These are phyloP conservation scores for Leucoma salicis DNA, from an alignment of 2,888 invertebrate species.

Conservation along the genomic window DNA sequence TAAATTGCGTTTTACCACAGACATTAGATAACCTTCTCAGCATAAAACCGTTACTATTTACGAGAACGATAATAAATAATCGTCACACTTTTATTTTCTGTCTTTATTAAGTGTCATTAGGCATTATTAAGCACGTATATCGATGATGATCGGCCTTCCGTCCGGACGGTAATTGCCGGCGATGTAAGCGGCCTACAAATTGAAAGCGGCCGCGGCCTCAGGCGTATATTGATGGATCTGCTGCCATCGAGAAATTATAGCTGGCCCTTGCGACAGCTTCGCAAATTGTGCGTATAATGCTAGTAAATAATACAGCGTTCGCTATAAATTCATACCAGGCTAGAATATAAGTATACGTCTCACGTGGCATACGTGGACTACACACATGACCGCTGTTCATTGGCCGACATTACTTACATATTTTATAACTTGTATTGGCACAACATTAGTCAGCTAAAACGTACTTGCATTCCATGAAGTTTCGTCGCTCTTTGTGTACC, in stretches of 20 bases:
- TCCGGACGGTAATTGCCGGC: slow-evolving; percentile 74
- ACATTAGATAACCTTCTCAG: slow-evolving; percentile 24
- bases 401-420: slow-evolving; percentile 11
- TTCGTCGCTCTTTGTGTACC: slow-evolving; percentile 63
- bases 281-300: slow-evolving; percentile 82
- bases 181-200: slow-evolving; percentile 80
- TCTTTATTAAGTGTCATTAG: slow-evolving; percentile 81
- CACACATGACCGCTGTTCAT: slow-evolving; percentile 22
- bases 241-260: slow-evolving; percentile 80
- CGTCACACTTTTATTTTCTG: slow-evolving; percentile 75
- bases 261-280: slow-evolving; percentile 78
- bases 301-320: slow-evolving; percentile 75
- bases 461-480: slow-evolving; percentile 18
- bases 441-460: slow-evolving; percentile 12
- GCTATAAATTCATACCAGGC: slow-evolving; percentile 71
- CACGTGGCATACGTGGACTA: slow-evolving; percentile 43
- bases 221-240: slow-evolving; percentile 80
- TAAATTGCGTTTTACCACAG: slow-evolving; percentile 13
- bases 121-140: slow-evolving; percentile 78
- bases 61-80: slow-evolving; percentile 66
- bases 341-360: slow-evolving; percentile 56
- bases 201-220: slow-evolving; percentile 77
- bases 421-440: slow-evolving; percentile 20
- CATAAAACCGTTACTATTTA: slow-evolving; percentile 47
- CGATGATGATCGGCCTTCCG: slow-evolving; percentile 79